Percentiles rank a stretch among this genome's conserved stretches.
These are phyloP conservation scores for Thrips palmi DNA, from an alignment of 1,140 invertebrate genomes.

Conservation along the genomic window DNA sequence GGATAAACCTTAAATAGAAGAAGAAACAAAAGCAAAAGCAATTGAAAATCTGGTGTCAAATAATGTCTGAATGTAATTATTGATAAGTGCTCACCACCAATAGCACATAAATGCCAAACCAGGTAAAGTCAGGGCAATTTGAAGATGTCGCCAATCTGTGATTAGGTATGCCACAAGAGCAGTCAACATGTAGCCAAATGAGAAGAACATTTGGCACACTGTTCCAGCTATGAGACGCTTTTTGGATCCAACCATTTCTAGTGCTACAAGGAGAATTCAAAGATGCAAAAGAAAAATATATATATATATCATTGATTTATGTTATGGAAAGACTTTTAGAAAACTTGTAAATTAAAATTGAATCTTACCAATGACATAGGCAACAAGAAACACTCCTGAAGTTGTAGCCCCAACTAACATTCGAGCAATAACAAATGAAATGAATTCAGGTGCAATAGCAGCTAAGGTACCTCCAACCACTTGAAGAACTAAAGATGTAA, in stretches of 20 bases:
- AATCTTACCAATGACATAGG: conserved; percentile 56
- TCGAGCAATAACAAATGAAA: conserved; percentile 44
- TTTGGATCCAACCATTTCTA: conserved; percentile 64
- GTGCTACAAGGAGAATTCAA: conserved; percentile 29
- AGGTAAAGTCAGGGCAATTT: conserved; percentile 50
- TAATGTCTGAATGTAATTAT: not conserved
- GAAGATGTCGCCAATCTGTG: conserved; percentile 51
- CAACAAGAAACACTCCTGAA: conserved; percentile 56
- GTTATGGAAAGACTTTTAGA: conserved; percentile 8
- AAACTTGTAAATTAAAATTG: conserved; percentile 1
- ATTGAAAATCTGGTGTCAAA: not conserved
- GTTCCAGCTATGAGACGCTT: conserved; percentile 56
- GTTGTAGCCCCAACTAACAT: conserved; percentile 53
- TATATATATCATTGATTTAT: conserved; percentile 3
- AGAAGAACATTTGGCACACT: conserved; percentile 59
- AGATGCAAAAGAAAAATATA: conserved; percentile 11
- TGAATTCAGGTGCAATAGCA: conserved; percentile 44
- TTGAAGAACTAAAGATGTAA: conserved; percentile 47
- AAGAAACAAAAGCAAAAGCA: conserved; percentile 6
- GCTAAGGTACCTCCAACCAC: conserved; percentile 42
- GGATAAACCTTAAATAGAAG: conserved; percentile 40
- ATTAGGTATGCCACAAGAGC: conserved; percentile 52
- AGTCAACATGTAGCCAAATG: conserved; percentile 51
- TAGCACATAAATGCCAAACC: conserved; percentile 51
- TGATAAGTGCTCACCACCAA: conserved; percentile 43